A percentile compares a stretch with the other conserved stretches of the same genome.
These are phyloP conservation scores for Pantherophis guttatus DNA, from an alignment of 2,113 vertebrate species.

Conservation along the genomic window DNA sequence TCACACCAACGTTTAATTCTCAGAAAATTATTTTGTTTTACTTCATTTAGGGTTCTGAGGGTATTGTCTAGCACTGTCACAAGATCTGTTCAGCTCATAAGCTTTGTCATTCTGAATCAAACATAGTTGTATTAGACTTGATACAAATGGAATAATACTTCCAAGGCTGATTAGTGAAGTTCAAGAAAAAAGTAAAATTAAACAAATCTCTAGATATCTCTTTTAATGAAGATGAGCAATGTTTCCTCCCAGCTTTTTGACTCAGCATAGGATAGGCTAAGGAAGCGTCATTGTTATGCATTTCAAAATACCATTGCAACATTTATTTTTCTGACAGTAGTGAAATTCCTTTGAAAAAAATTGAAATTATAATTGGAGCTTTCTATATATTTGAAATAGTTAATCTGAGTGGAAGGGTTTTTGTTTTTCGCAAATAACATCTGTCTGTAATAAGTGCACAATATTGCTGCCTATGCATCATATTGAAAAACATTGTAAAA, in stretches of 20 bases:
- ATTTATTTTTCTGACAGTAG: neutral
- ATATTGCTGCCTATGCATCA: neutral
- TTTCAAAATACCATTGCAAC: neutral
- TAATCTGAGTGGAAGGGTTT: neutral
- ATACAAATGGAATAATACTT: neutral
- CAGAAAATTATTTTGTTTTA: neutral
- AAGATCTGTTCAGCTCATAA: neutral
- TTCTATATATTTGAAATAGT: neutral
- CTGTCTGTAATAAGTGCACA: neutral
- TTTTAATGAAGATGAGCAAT: constrained; percentile 11
- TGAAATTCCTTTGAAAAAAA: neutral
- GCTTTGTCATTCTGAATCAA: neutral
- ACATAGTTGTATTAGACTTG: neutral
- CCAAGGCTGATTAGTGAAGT: neutral
- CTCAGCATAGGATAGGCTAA: neutral
- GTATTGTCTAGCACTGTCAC: neutral
- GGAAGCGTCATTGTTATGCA: neutral
- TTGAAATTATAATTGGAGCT: neutral
- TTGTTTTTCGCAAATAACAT: neutral
- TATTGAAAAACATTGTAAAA: neutral
- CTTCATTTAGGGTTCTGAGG: neutral
- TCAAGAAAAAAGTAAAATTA: constrained; percentile 2
- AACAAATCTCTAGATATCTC: neutral
- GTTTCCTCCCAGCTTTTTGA: neutral
- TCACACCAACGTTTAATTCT: neutral